Evolutionary conservation across 2,888 invertebrate species (phyloP).

Genomic region (Drosophila colorata): DNA sequence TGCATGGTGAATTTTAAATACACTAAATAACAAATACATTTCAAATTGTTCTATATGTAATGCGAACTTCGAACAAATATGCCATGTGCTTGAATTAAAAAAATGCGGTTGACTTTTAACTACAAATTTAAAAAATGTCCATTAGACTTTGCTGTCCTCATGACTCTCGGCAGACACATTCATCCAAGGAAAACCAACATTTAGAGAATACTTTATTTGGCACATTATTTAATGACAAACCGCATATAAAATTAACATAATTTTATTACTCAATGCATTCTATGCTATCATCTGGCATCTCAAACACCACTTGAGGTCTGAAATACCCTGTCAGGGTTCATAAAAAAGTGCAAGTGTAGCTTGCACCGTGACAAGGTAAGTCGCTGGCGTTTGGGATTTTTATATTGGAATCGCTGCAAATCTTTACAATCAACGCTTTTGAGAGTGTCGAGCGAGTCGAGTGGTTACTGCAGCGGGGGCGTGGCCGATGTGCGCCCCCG

Average conservation of each 20-base stretch:
- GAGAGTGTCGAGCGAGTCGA: constrained; percentile 19
- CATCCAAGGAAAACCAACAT: too few relatives aligned
- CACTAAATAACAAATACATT: constrained; percentile 9
- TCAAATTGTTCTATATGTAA: too few relatives aligned
- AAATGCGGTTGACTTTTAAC: too few relatives aligned
- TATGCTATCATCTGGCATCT: not conserved
- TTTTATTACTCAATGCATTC: not conserved
- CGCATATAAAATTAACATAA: not conserved
- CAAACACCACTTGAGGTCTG: not conserved
- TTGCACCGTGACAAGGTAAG: constrained; percentile 64
- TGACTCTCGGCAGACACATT: too few relatives aligned
- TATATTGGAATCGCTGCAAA: constrained; percentile 49
- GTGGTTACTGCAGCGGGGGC: constrained; percentile 11
- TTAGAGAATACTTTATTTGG: too few relatives aligned
- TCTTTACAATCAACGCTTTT: constrained; percentile 70
- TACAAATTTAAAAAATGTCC: too few relatives aligned
- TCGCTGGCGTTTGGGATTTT: constrained; percentile 45
- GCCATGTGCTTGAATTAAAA: too few relatives aligned
- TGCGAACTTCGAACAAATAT: too few relatives aligned
- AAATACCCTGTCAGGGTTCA: constrained; percentile 4
- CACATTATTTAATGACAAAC: too few relatives aligned
- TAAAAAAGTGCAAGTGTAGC: constrained; percentile 31
- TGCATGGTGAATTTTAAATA: constrained; percentile 3
- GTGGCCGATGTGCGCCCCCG: constrained; percentile 36
- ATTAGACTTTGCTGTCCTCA: too few relatives aligned